A percentile compares a stretch with the other conserved stretches of the same genome.
Evolutionary conservation across 2,888 invertebrate species (phyloP).

Genomic region (Poecilobothrus nobilitatus): DNA sequence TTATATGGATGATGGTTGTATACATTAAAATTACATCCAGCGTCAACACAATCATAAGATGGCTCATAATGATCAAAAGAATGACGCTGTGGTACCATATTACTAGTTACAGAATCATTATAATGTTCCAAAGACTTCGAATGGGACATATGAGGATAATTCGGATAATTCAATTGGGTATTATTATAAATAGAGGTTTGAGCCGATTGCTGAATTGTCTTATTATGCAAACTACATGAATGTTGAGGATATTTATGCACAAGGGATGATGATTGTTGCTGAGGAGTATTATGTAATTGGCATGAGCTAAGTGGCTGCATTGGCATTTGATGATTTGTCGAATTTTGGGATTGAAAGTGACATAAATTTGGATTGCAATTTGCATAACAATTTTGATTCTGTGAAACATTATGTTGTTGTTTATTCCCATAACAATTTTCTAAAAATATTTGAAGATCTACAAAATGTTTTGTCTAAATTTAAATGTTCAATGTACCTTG

Average conservation of each 20-base stretch:
- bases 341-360: constrained; percentile 22
- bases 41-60: constrained; percentile 40
- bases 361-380: constrained; percentile 24
- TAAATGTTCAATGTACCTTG: constrained; percentile 20
- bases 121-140: constrained; percentile 43
- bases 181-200: not conserved
- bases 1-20: constrained; percentile 34
- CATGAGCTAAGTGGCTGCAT: not conserved
- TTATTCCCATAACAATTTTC: constrained; percentile 25
- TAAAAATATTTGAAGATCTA: constrained; percentile 1
- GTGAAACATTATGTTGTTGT: constrained; percentile 14
- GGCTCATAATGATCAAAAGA: constrained; percentile 43
- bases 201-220: not conserved
- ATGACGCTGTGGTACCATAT: constrained; percentile 32
- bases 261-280: not conserved
- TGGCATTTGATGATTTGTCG: constrained; percentile 10
- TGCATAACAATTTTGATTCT: constrained; percentile 27
- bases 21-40: constrained; percentile 27
- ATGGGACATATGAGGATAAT: constrained; percentile 35
- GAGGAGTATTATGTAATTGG: not conserved
- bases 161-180: not conserved
- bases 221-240: not conserved
- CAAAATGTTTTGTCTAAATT: too few species aligned
- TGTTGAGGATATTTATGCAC: not conserved
- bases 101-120: constrained; percentile 28